Base-by-base conservation (phyloP, 1,140 invertebrate genomes). In the Phortica variegata region DNA sequence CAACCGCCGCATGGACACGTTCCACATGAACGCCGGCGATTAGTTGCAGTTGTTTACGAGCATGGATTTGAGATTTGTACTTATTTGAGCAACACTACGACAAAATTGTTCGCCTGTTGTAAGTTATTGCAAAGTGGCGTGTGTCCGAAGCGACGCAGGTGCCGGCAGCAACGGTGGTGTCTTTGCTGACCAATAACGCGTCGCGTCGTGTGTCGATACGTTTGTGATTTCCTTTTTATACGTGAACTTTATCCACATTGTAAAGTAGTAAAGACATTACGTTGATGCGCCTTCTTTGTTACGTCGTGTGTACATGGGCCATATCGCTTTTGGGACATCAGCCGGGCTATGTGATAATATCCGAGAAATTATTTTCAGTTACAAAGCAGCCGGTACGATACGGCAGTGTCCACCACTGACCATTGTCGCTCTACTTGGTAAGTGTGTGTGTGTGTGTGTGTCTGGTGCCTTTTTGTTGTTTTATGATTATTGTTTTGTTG, bases 201-300 rank as follows among this genome's bases (percentile, higher is more conserved):
- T n/a, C n/a, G n/a, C n/a, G n/a, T n/a, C n/a, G 34, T 10, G 40
- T 26, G 26, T 49, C 61, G 49, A 63, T 66, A 68, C 63, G 63
- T 47, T 63, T 68, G 63, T 68, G 63, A 66, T 63, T 68, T 66
- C 47, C 54, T 68, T 68, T 54, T 68, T 51, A 49, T 29, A 42
- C 46, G 15, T n/a, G 49, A 48, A 62, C 56, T 63, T 63, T 68
- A 68, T 66, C 56, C 63, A 60, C 63, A 68, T 60, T 66, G 63
- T 66, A 66, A 66, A 66, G 63, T 68, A 66, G n/a, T n/a, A n/a
- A n/a, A n/a, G 63, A 68, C 63, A 66, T 66, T 66, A 68, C 68
- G 63, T 66, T 66, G 63, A 66, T 66, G 63, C 31, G 58, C 23
- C 33, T 38, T 39, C 29, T 34, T 31, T 49, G 26, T 33, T 36